Percentiles rank a stretch among this genome's conserved stretches.
These are phyloP conservation scores for Phrynocephalus guinanensis DNA, from an alignment of 2,797 vertebrate species.

Conservation along the genomic window DNA sequence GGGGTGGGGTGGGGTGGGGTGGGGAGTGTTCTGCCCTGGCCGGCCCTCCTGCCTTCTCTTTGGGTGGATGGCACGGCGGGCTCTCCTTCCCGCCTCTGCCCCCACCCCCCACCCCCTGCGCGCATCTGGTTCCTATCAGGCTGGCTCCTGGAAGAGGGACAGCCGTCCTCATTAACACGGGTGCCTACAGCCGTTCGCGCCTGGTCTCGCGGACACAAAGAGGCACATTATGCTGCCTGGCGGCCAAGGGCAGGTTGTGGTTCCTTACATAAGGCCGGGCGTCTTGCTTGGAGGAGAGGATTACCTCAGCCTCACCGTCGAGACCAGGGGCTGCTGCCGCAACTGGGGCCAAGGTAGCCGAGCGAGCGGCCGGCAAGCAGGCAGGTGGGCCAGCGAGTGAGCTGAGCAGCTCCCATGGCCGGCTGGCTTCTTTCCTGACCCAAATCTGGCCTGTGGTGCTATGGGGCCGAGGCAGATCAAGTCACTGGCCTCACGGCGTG, in stretches of 20 bases:
- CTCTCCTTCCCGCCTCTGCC: background rate
- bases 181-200: slow-evolving; percentile 27
- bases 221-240: slow-evolving; percentile 78
- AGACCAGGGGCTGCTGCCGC: slow-evolving; percentile 35
- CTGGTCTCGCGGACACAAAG: slow-evolving; percentile 69
- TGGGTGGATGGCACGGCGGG: background rate
- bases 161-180: slow-evolving; percentile 40
- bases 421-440: background rate
- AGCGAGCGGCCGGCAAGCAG: slow-evolving; percentile 5
- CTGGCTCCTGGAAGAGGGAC: slow-evolving; percentile 54
- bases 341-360: background rate
- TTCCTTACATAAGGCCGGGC: slow-evolving; percentile 79
- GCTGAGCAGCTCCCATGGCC: rapidly evolving
- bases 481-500: too few species aligned
- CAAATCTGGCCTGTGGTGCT: background rate
- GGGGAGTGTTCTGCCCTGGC: too few species aligned
- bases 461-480: too few species aligned
- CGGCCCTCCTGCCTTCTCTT: background rate
- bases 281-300: slow-evolving; percentile 73
- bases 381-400: background rate
- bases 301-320: slow-evolving; percentile 66
- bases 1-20: background rate
- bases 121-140: slow-evolving; percentile 72
- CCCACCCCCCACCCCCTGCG: background rate
- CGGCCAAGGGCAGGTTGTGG: slow-evolving; percentile 68